Percentiles rank a stretch among this genome's conserved stretches.
Conservation (phyloP, 2,888 invertebrate species). For the Nomada ruficornis region DNA sequence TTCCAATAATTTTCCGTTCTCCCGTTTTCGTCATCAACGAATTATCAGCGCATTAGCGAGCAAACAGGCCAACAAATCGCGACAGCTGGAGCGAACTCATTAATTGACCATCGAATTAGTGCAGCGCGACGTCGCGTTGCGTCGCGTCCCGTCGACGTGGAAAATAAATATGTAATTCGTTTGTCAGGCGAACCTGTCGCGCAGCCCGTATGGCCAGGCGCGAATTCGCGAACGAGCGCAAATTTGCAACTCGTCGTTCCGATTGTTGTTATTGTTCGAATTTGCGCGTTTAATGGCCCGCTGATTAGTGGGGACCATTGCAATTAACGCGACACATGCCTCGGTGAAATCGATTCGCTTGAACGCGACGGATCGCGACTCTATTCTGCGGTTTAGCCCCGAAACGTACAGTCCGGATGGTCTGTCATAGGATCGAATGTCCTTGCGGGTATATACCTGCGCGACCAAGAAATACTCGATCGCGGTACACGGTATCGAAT, state of each 20-base stretch:
- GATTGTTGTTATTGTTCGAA: constrained; percentile 45
- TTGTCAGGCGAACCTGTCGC: not conserved
- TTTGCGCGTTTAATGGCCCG: constrained; percentile 31
- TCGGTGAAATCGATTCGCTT: constrained; percentile 55
- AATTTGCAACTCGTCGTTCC: constrained; percentile 10
- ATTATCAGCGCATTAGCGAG: constrained; percentile 21
- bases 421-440: constrained; percentile 42
- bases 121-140: not conserved
- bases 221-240: not conserved
- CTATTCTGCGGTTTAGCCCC: constrained; percentile 43
- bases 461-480: constrained; percentile 31
- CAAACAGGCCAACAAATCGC: constrained; percentile 27
- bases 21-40: not conserved
- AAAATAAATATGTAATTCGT: constrained; percentile 26
- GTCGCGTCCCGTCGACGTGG: too few relatives aligned
- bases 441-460: constrained; percentile 12
- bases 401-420: constrained; percentile 32
- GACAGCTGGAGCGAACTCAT: not conserved
- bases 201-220: not conserved
- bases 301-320: constrained; percentile 39
- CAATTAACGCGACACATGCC: constrained; percentile 55
- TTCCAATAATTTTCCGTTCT: not conserved
- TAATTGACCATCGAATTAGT: constrained; percentile 30
- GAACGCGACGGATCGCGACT: constrained; percentile 23
- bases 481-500: constrained; percentile 33